A percentile compares a stretch with the other conserved stretches of the same genome.
These are phyloP conservation scores for Corythoichthys haematopterus DNA, from an alignment of 2,113 vertebrate species.

Conservation along the genomic window DNA sequence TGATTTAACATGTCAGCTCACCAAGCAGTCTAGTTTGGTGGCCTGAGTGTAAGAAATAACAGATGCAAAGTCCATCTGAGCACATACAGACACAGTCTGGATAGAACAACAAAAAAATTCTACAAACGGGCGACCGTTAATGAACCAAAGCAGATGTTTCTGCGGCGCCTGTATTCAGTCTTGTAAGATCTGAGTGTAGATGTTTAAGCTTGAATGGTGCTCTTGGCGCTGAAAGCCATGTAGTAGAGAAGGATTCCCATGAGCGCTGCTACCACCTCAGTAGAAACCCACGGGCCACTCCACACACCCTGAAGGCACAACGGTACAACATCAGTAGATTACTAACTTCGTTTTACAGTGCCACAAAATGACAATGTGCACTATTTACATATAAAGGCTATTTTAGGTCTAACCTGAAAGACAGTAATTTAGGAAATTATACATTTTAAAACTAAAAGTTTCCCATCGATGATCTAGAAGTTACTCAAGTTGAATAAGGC, in stretches of 20 bases:
- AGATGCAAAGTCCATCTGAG: constrained; percentile 6
- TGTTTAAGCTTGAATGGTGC: constrained; percentile 79
- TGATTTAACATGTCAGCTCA: constrained; percentile 12
- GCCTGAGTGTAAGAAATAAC: background rate
- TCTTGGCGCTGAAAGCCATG: constrained; percentile 83
- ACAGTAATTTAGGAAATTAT: background rate
- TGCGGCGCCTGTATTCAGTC: constrained; percentile 45
- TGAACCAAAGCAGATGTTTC: constrained; percentile 2
- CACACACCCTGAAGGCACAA: constrained; percentile 75
- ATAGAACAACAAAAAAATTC: background rate
- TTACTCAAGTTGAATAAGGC: constrained; percentile 17
- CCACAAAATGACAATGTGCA: background rate
- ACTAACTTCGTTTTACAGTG: background rate
- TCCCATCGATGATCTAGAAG: background rate
- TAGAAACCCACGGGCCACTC: constrained; percentile 88
- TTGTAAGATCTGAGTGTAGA: constrained; percentile 34
- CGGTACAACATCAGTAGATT: background rate
- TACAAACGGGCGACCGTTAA: background rate
- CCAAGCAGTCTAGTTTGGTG: background rate
- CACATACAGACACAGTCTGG: constrained; percentile 41
- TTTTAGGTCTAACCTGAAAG: no score
- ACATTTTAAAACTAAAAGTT: background rate
- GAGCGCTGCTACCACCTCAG: constrained; percentile 82
- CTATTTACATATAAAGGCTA: no score
- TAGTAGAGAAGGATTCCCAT: constrained; percentile 83